Percentiles rank a stretch among this genome's conserved stretches.
phyloP scores from a whole-genome alignment of 2,113 vertebrate species.

The Alosa alosa region DNA sequence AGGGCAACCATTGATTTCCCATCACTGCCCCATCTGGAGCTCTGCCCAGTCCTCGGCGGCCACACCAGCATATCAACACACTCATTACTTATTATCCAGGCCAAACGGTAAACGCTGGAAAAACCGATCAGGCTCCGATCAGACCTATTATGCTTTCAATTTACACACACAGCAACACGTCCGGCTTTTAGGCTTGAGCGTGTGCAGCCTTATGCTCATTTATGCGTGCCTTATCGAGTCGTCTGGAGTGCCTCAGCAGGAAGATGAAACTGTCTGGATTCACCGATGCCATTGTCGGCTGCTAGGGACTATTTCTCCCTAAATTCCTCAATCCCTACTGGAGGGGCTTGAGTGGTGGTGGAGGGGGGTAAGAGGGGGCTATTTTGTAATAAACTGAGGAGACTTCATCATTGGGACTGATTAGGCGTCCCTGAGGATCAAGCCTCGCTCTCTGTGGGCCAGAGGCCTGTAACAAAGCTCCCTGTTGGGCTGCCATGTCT shows the following conservation, averaged over 20 bases:
- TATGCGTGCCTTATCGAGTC: background rate
- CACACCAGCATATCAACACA: background rate
- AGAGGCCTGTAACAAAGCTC: background rate
- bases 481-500: slow-evolving; percentile 55
- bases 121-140: background rate
- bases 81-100: background rate
- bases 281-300: background rate
- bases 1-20: slow-evolving; percentile 52
- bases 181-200: background rate
- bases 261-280: background rate
- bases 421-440: background rate
- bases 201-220: background rate
- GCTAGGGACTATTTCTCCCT: background rate
- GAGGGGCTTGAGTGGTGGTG: no score
- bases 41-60: background rate
- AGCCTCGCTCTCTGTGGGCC: background rate
- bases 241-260: background rate
- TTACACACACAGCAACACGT: background rate
- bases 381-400: background rate
- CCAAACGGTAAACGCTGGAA: background rate
- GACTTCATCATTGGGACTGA: background rate
- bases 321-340: background rate
- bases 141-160: background rate
- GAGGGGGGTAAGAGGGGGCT: background rate
- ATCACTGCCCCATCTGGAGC: slow-evolving; percentile 23